These are phyloP conservation scores for Papilio aristodemus DNA, from an alignment of 1,140 invertebrate genomes.

Conservation along the genomic window DNA sequence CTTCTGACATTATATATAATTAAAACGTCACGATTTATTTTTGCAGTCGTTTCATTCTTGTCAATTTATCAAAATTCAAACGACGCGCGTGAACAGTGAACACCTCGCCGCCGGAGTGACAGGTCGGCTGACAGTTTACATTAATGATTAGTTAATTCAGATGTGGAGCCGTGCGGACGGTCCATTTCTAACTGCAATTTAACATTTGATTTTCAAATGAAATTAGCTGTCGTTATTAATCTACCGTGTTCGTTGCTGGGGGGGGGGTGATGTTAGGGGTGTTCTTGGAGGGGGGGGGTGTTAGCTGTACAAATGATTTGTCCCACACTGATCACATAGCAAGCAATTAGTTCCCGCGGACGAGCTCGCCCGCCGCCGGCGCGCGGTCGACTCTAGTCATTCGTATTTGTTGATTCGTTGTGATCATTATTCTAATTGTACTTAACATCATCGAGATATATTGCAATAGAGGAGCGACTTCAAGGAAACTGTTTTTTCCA, in stretches of 20 bases:
- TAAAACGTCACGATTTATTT: too few species aligned
- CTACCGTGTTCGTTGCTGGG: background rate
- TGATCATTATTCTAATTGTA: too few species aligned
- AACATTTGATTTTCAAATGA: slow-evolving; percentile 10
- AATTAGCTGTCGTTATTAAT: slow-evolving; percentile 12
- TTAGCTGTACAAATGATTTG: slow-evolving; percentile 8
- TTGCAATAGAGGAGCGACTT: too few species aligned
- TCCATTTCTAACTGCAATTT: slow-evolving; percentile 5
- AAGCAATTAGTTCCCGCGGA: slow-evolving; percentile 6
- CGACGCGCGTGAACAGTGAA: too few species aligned
- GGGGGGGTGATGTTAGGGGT: background rate
- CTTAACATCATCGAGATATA: too few species aligned
- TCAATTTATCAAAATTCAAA: too few species aligned
- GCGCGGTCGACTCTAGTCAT: background rate
- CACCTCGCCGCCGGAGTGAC: too few species aligned
- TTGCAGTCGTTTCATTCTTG: too few species aligned
- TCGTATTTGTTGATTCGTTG: too few species aligned
- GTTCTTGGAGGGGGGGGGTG: background rate
- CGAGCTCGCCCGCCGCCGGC: background rate
- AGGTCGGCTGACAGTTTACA: too few species aligned
- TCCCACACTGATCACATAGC: slow-evolving; percentile 1
- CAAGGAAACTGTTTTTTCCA: too few species aligned
- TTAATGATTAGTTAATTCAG: background rate
- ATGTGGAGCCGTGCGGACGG: background rate
- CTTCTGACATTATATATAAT: background rate